Conservation (phyloP, 2,113 vertebrate genomes). For the Nettapus auritus region DNA sequence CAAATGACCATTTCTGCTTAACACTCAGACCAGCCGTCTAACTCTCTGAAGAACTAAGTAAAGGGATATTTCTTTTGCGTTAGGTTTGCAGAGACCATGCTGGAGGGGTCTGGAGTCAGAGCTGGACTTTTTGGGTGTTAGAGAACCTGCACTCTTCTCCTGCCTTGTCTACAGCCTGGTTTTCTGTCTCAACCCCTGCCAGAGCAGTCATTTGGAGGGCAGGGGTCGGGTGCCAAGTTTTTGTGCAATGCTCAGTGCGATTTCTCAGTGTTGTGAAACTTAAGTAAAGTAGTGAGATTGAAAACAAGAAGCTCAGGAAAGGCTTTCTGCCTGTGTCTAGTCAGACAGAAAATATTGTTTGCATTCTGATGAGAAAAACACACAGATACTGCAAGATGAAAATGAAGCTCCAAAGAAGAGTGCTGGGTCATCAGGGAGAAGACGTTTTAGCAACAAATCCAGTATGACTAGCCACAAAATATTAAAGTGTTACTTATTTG, state of each 20-base stretch:
- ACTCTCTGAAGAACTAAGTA: background rate
- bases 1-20: background rate
- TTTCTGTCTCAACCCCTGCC: background rate
- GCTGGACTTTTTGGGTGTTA: background rate
- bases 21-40: background rate
- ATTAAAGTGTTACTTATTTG: background rate
- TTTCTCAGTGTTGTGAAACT: background rate
- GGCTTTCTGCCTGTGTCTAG: background rate
- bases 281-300: background rate
- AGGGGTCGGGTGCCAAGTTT: background rate
- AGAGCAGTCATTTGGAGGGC: background rate
- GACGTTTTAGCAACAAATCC: background rate
- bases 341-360: background rate
- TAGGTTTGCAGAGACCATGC: background rate
- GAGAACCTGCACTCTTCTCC: background rate
- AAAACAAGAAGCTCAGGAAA: background rate
- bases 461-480: background rate
- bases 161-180: background rate
- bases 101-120: background rate
- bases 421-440: background rate
- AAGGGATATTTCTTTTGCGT: background rate
- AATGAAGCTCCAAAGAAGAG: background rate
- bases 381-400: background rate
- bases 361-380: background rate
- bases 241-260: background rate